Percentiles rank a stretch among this genome's conserved stretches.
These are phyloP conservation scores for Acheta domesticus DNA, from an alignment of 2,888 invertebrate species.

Conservation along the genomic window DNA sequence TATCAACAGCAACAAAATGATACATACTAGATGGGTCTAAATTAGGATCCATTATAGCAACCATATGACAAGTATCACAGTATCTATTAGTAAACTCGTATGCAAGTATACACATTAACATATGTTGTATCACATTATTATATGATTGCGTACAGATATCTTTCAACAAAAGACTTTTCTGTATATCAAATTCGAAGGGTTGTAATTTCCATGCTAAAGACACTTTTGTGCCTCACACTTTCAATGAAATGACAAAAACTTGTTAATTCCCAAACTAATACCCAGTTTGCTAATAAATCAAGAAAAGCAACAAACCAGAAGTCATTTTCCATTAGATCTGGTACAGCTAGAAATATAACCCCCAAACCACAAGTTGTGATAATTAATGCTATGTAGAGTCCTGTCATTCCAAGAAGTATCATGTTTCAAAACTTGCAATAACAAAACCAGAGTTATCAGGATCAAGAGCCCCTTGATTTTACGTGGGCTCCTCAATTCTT, in stretches of 20 bases:
- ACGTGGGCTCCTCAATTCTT: no score
- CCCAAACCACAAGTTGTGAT: conserved; percentile 34
- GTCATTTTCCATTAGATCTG: conserved; percentile 35
- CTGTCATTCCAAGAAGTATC: conserved; percentile 33
- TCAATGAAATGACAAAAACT: conserved; percentile 35
- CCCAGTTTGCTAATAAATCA: conserved; percentile 35
- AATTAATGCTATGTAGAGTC: conserved; percentile 34
- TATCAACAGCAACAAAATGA: conserved; percentile 22
- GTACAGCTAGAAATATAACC: conserved; percentile 34
- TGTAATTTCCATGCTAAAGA: conserved; percentile 33
- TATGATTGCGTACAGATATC: neutral
- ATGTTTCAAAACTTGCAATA: conserved; percentile 23
- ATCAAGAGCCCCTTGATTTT: no score
- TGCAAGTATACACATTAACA: neutral
- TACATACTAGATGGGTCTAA: neutral
- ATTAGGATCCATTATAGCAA: conserved; percentile 24
- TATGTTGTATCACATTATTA: neutral
- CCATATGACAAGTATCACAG: conserved; percentile 28
- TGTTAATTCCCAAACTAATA: conserved; percentile 33
- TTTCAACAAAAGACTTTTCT: neutral
- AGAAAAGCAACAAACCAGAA: conserved; percentile 35
- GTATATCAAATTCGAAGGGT: conserved; percentile 29
- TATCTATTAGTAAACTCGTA: neutral
- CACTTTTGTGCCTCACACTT: conserved; percentile 31
- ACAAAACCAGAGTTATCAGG: neutral